A percentile compares a stretch with the other conserved stretches of the same genome.
phyloP scores from a whole-genome alignment of 2,888 invertebrate species.

The Dolichomitus sp. region DNA sequence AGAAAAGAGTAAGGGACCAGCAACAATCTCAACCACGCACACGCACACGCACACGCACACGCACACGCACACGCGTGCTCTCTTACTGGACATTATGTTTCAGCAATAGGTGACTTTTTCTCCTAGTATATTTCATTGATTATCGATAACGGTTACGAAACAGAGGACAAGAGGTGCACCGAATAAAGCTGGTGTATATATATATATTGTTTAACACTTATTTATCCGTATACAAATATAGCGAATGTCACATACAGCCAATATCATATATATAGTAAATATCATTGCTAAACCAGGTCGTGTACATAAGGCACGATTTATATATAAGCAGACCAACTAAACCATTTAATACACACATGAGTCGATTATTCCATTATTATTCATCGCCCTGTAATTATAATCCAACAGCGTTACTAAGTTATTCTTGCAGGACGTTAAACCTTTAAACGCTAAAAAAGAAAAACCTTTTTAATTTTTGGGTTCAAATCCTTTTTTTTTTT shows the following conservation, averaged over 20 bases:
- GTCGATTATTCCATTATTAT: not conserved
- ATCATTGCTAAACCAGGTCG: constrained; percentile 13
- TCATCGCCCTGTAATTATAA: not conserved
- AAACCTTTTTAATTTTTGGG: too few relatives aligned
- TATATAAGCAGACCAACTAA: constrained; percentile 23
- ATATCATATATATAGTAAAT: constrained; percentile 39
- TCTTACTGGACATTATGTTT: constrained; percentile 1
- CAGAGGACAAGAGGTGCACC: not conserved
- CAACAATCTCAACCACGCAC: constrained; percentile 15
- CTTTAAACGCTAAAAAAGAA: too few relatives aligned
- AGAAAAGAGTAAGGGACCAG: constrained; percentile 3
- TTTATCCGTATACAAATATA: constrained; percentile 56
- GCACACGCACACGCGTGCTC: not conserved
- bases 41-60: constrained; percentile 12
- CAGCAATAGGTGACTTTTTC: constrained; percentile 33
- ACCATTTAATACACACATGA: not conserved
- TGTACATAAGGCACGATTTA: not conserved
- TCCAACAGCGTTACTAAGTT: not conserved
- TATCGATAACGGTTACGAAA: constrained; percentile 55
- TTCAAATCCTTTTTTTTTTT: too few relatives aligned
- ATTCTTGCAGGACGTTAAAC: not conserved
- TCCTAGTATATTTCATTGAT: constrained; percentile 60
- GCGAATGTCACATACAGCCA: constrained; percentile 59
- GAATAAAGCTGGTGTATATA: constrained; percentile 28
- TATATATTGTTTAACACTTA: constrained; percentile 46